Percentiles rank a stretch among this genome's conserved stretches.
Evolutionary conservation across 2,797 vertebrate genomes (phyloP).

Genomic region (Enteromius anoplus): DNA sequence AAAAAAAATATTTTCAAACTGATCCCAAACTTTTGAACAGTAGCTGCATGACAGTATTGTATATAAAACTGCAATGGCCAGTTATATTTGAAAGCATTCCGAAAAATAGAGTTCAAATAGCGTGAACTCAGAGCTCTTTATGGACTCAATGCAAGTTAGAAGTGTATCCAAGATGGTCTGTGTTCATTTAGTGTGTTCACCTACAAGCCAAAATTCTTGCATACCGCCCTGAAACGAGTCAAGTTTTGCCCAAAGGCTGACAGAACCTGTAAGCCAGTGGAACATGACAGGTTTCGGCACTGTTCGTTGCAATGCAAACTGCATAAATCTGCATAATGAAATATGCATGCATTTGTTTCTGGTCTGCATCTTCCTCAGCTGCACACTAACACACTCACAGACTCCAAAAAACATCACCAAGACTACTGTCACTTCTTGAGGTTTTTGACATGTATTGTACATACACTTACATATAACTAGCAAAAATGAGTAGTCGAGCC

Average conservation of each 20-base stretch:
- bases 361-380: neutral
- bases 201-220: neutral
- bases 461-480: neutral
- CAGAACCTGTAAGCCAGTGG: neutral
- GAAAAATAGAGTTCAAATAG: neutral
- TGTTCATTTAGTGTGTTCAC: neutral
- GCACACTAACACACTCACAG: neutral
- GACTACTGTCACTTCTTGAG: neutral
- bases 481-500: neutral
- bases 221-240: neutral
- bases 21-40: neutral
- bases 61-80: neutral
- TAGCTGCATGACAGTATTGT: neutral
- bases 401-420: neutral
- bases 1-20: neutral
- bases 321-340: conserved; percentile 2
- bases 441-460: neutral
- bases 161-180: neutral
- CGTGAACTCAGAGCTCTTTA: too few species aligned
- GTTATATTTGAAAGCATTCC: neutral
- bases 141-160: neutral
- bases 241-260: conserved; percentile 6
- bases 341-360: neutral
- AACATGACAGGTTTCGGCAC: neutral
- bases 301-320: neutral